phyloP scores from a whole-genome alignment of 2,888 invertebrate genomes.

The Aspidapion aeneum region DNA sequence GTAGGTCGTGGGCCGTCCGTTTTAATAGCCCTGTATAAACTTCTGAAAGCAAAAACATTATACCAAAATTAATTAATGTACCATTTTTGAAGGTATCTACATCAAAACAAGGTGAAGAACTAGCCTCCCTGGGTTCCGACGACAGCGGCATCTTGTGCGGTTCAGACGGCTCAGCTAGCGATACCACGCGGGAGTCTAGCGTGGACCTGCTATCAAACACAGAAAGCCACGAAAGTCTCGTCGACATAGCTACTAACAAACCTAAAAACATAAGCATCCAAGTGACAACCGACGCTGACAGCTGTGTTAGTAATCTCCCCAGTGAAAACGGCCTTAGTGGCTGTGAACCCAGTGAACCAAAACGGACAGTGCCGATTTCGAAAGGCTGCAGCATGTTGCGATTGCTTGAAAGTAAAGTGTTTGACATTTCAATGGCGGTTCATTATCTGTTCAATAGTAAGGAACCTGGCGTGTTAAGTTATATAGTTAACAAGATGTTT shows the following conservation, averaged over 20 bases:
- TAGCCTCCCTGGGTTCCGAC: constrained; percentile 56
- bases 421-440: constrained; percentile 98
- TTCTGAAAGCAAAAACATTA: too few relatives aligned
- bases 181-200: constrained; percentile 51
- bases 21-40: too few relatives aligned
- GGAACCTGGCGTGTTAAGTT: constrained; percentile 93
- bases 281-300: not conserved
- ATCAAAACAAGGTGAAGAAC: constrained; percentile 49
- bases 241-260: constrained; percentile 40
- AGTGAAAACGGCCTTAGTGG: constrained; percentile 32
- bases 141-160: constrained; percentile 74
- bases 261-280: not conserved
- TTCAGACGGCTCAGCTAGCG: constrained; percentile 52
- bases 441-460: constrained; percentile 97
- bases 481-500: constrained; percentile 97
- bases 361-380: constrained; percentile 37
- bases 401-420: constrained; percentile 94
- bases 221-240: constrained; percentile 69
- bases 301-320: constrained; percentile 25
- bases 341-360: constrained; percentile 33
- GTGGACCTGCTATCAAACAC: constrained; percentile 51
- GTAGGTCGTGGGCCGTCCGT: too few relatives aligned
- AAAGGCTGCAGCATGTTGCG: constrained; percentile 66
- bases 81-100: constrained; percentile 36
- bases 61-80: too few relatives aligned